These are phyloP conservation scores for Flabesymbios commensalis DNA, from an alignment of 2,888 invertebrate genomes.

Conservation along the genomic window DNA sequence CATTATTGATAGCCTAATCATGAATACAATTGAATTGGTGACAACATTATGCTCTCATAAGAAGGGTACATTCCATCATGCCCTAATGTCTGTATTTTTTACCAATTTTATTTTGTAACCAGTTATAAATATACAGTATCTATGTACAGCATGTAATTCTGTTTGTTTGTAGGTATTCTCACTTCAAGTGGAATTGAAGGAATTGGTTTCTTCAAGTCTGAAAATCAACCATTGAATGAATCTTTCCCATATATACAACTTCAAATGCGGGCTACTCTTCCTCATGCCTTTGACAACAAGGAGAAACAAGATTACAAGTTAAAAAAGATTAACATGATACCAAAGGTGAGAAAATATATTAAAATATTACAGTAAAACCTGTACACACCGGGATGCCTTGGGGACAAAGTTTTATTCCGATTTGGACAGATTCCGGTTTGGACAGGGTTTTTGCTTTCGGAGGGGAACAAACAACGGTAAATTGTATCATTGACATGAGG, in stretches of 20 bases:
- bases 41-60: too few species aligned
- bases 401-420: too few species aligned
- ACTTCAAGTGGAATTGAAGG: conserved; percentile 64
- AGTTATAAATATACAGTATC: not conserved
- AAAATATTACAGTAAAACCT: too few species aligned
- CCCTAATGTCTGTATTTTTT: too few species aligned
- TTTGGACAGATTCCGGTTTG: too few species aligned
- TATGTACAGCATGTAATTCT: not conserved
- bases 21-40: too few species aligned
- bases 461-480: too few species aligned
- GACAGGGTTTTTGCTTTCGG: too few species aligned
- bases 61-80: too few species aligned
- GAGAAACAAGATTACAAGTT: conserved; percentile 1
- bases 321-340: conserved; percentile 13
- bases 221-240: conserved; percentile 18
- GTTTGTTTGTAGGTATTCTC: conserved; percentile 21
- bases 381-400: too few species aligned
- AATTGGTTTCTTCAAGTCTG: conserved; percentile 30
- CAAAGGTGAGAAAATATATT: not conserved
- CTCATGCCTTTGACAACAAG: conserved; percentile 17
- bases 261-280: conserved; percentile 15
- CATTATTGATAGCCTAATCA: too few species aligned
- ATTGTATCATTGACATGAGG: too few species aligned
- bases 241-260: conserved; percentile 28
- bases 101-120: not conserved